These are phyloP conservation scores for Sminthurinus aureus DNA, from an alignment of 2,888 invertebrate species.

Conservation along the genomic window DNA sequence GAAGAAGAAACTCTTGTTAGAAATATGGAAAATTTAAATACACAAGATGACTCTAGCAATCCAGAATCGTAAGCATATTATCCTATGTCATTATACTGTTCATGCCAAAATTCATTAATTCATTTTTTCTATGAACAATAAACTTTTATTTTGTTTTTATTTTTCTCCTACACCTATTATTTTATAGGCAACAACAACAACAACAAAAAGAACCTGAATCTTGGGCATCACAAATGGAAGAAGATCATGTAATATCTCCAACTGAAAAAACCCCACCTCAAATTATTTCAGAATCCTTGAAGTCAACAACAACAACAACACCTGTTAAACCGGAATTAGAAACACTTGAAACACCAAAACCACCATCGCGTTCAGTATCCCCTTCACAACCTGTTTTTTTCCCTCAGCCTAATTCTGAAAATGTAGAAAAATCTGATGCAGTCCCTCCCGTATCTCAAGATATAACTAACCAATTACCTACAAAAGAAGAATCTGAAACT, in stretches of 20 bases:
- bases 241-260: constrained; percentile 26
- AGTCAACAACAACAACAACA: neutral
- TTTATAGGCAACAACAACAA: neutral
- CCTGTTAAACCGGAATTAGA: neutral
- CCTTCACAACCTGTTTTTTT: neutral
- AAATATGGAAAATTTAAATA: constrained; percentile 18
- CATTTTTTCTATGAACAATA: neutral
- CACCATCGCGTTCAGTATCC: neutral
- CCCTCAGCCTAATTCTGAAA: too few species aligned
- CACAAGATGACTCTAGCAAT: neutral
- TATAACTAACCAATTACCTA: too few species aligned
- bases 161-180: neutral
- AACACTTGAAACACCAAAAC: neutral
- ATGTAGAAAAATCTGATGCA: too few species aligned
- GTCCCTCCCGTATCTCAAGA: too few species aligned
- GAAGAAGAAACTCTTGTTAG: constrained; percentile 1
- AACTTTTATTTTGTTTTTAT: neutral
- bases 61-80: constrained; percentile 3
- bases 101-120: neutral
- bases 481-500: too few species aligned
- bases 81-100: neutral
- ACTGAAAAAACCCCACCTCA: constrained; percentile 28
- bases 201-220: constrained; percentile 5
- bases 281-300: too few species aligned
- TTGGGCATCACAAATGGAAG: constrained; percentile 38